Evolutionary conservation across 2,888 invertebrate genomes (phyloP).

Genomic region (Coleophora flavipennella): DNA sequence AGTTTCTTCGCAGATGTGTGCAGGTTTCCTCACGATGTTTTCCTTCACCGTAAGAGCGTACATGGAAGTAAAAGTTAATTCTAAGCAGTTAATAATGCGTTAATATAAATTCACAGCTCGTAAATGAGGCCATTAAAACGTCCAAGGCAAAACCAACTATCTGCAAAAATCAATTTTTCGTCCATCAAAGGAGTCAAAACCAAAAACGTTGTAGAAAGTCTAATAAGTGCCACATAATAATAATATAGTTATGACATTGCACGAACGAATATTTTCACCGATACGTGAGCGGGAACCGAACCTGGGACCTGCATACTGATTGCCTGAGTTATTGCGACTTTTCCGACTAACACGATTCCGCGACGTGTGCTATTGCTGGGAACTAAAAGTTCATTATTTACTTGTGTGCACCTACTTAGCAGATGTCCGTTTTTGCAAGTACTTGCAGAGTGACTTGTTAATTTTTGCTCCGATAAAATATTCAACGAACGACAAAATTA

Average conservation of each 20-base stretch:
- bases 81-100: conserved; percentile 3
- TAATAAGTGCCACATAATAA: conserved; percentile 41
- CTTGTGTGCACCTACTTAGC: too few relatives aligned
- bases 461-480: too few relatives aligned
- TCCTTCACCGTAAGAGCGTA: too few relatives aligned
- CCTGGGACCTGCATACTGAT: conserved; percentile 52
- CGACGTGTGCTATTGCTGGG: neutral
- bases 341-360: conserved; percentile 17
- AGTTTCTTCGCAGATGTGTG: too few relatives aligned
- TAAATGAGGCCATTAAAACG: neutral
- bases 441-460: too few relatives aligned
- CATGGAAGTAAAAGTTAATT: too few relatives aligned
- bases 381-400: neutral
- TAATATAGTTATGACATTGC: conserved; percentile 30
- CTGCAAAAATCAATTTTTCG: conserved; percentile 20
- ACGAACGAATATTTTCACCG: conserved; percentile 50
- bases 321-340: conserved; percentile 33
- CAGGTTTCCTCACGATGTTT: too few relatives aligned
- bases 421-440: too few relatives aligned
- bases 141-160: neutral
- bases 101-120: conserved; percentile 8
- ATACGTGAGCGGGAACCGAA: conserved; percentile 52
- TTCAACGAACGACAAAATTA: too few relatives aligned
- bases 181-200: conserved; percentile 34
- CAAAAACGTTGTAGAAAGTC: conserved; percentile 57